Percentiles rank a stretch among this genome's conserved stretches.
Evolutionary conservation across 1,140 invertebrate species (phyloP).

Genomic region (Pseudomyrmex flavicornis): DNA sequence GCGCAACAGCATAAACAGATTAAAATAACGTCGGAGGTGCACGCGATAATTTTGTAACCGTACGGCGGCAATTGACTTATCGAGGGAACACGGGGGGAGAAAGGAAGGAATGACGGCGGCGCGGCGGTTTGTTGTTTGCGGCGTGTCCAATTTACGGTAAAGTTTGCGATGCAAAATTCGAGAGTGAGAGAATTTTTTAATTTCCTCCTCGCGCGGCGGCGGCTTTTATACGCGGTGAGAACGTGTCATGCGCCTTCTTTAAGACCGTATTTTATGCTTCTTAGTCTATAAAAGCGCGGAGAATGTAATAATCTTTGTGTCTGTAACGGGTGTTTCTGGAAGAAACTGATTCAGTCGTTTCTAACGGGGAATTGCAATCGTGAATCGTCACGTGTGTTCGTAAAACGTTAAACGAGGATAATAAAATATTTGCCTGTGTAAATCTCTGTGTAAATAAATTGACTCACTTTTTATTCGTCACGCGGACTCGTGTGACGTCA

Average conservation of each 20-base stretch:
- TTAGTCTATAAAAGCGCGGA: slow-evolving; percentile 17
- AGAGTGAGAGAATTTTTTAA: slow-evolving; percentile 26
- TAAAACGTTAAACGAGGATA: too few relatives aligned
- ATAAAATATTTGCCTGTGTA: too few relatives aligned
- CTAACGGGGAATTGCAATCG: too few relatives aligned
- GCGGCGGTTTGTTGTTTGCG: not conserved
- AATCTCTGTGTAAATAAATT: too few relatives aligned
- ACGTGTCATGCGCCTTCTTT: slow-evolving; percentile 9
- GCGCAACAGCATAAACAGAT: slow-evolving; percentile 36
- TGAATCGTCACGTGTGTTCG: too few relatives aligned
- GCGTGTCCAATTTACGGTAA: slow-evolving; percentile 27
- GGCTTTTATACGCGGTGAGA: not conserved
- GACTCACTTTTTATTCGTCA: not conserved
- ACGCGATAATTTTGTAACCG: slow-evolving; percentile 41
- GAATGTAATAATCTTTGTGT: not conserved
- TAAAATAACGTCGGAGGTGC: slow-evolving; percentile 46
- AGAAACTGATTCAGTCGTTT: not conserved
- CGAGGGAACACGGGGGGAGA: not conserved
- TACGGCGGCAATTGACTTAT: slow-evolving; percentile 45
- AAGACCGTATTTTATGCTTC: slow-evolving; percentile 43
- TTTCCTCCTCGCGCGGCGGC: slow-evolving; percentile 20
- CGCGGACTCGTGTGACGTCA: not conserved
- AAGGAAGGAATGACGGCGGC: not conserved
- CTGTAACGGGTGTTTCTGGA: slow-evolving; percentile 19
- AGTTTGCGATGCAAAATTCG: slow-evolving; percentile 26